Conservation (phyloP, 1,140 invertebrate genomes). For the Drosophila pseudoobscura region DNA sequence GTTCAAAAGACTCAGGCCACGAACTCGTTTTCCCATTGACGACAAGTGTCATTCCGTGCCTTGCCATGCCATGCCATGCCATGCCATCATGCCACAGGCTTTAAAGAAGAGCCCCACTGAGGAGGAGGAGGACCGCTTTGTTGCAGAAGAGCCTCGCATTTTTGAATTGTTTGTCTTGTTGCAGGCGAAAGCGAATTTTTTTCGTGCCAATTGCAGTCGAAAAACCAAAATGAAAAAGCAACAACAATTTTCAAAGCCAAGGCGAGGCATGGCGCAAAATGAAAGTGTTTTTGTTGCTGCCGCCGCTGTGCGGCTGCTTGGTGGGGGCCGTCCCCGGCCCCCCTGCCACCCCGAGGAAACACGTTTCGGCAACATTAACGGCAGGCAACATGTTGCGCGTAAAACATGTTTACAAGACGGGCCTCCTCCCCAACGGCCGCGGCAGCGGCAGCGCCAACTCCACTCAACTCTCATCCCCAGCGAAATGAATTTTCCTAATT, state of each 20-base stretch:
- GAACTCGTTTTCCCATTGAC: constrained; percentile 55
- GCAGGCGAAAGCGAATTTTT: constrained; percentile 61
- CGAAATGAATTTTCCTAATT: constrained; percentile 62
- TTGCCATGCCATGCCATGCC: too few relatives aligned
- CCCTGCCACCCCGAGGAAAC: constrained; percentile 15
- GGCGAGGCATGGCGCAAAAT: constrained; percentile 35
- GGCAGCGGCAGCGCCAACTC: too few relatives aligned
- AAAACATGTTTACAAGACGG: constrained; percentile 46
- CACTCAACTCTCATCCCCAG: constrained; percentile 9
- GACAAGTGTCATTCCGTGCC: constrained; percentile 54
- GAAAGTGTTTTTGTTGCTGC: constrained; percentile 55
- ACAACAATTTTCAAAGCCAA: constrained; percentile 43
- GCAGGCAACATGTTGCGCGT: constrained; percentile 48
- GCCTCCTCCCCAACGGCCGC: not conserved
- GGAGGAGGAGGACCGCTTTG: too few relatives aligned
- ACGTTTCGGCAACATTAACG: constrained; percentile 19
- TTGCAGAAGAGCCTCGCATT: not conserved
- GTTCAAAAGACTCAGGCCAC: constrained; percentile 64
- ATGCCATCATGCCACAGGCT: too few relatives aligned
- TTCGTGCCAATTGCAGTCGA: constrained; percentile 58
- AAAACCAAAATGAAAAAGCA: constrained; percentile 9
- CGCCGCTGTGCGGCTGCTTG: not conserved
- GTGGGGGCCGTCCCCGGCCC: not conserved
- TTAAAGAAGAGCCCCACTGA: constrained; percentile 1
- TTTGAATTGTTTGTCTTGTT: constrained; percentile 33